Base-by-base conservation (phyloP, 1,140 invertebrate genomes). In the Drosophila auraria region DNA sequence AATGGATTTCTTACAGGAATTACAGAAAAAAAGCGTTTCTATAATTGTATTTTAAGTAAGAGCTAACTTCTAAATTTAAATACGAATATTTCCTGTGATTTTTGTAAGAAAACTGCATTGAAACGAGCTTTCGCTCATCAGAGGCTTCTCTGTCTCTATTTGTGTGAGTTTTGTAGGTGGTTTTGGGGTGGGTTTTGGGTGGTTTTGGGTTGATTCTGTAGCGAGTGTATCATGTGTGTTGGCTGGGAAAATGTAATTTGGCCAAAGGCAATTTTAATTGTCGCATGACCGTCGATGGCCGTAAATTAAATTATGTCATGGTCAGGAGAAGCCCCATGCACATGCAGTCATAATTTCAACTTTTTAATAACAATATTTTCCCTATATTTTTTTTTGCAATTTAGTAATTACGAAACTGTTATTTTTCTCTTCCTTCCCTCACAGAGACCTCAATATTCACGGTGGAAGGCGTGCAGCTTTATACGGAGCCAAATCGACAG, bases 381-480 rank as follows among this genome's bases (percentile, higher is more conserved):
- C 3, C 2, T 5, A 36, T 44, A 30, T 27, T 60, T 64, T 65
- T 62, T 54, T 79, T 51, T 54, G 12, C 50, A 12, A 36, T 47
- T 53, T 58, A 77, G 17, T 68, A 77, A 68, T 60, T 49, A 38
- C 14, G 3, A 25, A 14, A 38, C 17, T 5, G 6, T 15, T 57
- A 11, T 63, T 2, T 15, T 47, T 44, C 15, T 57, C 9, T 44
- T 23, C 71, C 8, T 59, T 60, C 27, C 23, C 44, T 96, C 50
- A 9, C 95, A 99, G 98, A 97, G 94, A 95, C 97, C 87, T 98
- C 97, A 84, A 98, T 98, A 94, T 98, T 98, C 94, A 97, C 96
- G 86, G 97, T 98, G 92, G 97, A 98, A 94, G 97, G 97, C 81
- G 95, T 98, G 61, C 95, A 95, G 92, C 93, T 97, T 82, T 95